Evolutionary conservation across 2,888 invertebrate species (phyloP).

Genomic region (Stomorhina lunata): DNA sequence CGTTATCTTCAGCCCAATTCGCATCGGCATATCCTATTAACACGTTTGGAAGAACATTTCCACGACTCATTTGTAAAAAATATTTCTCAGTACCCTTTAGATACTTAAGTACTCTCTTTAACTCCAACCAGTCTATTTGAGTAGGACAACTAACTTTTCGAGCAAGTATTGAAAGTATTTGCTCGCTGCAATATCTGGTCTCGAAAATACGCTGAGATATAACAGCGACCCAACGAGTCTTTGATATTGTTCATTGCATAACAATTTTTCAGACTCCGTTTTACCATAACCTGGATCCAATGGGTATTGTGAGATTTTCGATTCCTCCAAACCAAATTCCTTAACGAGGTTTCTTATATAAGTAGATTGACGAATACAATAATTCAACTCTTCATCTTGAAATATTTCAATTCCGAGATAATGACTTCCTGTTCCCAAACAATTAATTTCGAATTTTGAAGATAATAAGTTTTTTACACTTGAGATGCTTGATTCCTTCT

Average conservation of each 20-base stretch:
- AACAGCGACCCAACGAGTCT: neutral
- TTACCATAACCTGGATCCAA: slow-evolving; percentile 18
- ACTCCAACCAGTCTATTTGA: slow-evolving; percentile 4
- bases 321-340: neutral
- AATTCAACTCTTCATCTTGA: slow-evolving; percentile 1
- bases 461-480: neutral
- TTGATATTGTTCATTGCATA: slow-evolving; percentile 20
- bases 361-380: neutral
- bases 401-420: slow-evolving; percentile 19
- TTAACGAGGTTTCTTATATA: slow-evolving; percentile 3
- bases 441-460: neutral
- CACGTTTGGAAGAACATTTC: neutral
- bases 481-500: neutral
- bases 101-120: slow-evolving; percentile 22
- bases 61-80: neutral
- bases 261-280: neutral
- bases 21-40: too few relatives aligned
- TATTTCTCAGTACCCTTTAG: neutral
- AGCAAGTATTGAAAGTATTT: neutral
- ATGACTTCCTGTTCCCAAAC: neutral
- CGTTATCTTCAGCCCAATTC: neutral
- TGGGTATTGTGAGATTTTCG: slow-evolving; percentile 1
- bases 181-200: neutral
- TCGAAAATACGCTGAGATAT: neutral
- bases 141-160: slow-evolving; percentile 9